Percentiles rank a stretch among this genome's conserved stretches.
Conservation (phyloP, 1,140 invertebrate genomes). For the Drosophila kikkawai region DNA sequence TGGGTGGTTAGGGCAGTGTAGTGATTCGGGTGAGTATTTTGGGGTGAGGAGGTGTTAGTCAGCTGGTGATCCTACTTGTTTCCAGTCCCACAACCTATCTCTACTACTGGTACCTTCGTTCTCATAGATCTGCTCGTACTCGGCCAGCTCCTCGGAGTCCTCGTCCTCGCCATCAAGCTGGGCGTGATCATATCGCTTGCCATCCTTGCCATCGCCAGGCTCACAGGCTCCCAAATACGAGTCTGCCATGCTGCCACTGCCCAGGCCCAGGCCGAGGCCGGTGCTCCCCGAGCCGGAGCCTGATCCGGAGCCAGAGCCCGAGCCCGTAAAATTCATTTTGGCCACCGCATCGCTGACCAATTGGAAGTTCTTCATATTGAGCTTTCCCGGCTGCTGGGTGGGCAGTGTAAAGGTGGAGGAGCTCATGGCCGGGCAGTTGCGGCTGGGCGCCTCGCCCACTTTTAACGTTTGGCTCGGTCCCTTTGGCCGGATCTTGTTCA, state of each 20-base stretch:
- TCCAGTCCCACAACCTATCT: not conserved
- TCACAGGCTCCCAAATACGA: conserved; percentile 73
- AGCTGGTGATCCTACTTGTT: not conserved
- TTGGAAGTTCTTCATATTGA: conserved; percentile 95
- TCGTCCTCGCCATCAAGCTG: conserved; percentile 93
- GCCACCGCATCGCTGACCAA: conserved; percentile 93
- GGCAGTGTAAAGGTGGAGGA: conserved; percentile 74
- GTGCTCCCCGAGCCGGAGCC: conserved; percentile 39
- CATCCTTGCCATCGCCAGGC: conserved; percentile 56
- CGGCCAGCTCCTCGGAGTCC: conserved; percentile 85
- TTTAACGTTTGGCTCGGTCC: conserved; percentile 93
- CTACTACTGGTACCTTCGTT: conserved; percentile 85
- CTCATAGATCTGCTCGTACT: conserved; percentile 85
- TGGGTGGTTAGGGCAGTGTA: not conserved
- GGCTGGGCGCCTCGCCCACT: conserved; percentile 85
- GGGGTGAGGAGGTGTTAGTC: not conserved
- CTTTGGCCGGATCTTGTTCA: conserved; percentile 89
- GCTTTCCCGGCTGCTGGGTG: conserved; percentile 92
- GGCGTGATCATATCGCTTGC: conserved; percentile 87
- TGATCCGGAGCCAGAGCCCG: conserved; percentile 30
- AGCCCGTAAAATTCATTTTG: conserved; percentile 89
- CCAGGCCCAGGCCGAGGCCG: conserved; percentile 31
- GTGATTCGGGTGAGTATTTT: not conserved
- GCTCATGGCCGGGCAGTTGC: conserved; percentile 70
- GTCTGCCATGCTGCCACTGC: conserved; percentile 82